A percentile compares a stretch with the other conserved stretches of the same genome.
Conservation (phyloP, 2,797 vertebrate species). For the Muscicapa comitata region DNA sequence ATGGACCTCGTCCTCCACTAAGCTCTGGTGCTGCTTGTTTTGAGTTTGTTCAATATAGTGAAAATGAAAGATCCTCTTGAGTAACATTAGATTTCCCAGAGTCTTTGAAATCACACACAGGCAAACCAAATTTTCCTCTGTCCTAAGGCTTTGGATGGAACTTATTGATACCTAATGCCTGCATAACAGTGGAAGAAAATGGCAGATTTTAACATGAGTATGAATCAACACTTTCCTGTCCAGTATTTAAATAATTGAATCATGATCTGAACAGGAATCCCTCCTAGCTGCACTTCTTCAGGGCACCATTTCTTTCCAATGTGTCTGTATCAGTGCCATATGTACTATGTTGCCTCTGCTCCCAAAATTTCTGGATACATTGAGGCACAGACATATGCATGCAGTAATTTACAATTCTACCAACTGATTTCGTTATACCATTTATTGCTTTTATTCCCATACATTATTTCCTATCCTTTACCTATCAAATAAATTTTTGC, state of each 20-base stretch:
- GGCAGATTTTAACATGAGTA: neutral
- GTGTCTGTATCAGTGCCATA: neutral
- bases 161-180: neutral
- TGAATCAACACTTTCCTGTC: neutral
- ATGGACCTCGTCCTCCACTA: neutral
- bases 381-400: neutral
- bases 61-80: neutral
- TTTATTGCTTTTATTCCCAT: neutral
- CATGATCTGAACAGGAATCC: neutral
- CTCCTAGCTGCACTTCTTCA: neutral
- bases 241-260: neutral
- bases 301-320: neutral
- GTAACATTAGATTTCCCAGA: neutral
- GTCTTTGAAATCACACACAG: neutral
- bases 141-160: neutral
- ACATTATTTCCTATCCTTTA: neutral
- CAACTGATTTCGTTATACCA: neutral
- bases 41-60: neutral
- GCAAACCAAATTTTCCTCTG: neutral
- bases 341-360: neutral
- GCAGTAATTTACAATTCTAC: neutral
- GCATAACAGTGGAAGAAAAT: neutral
- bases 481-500: neutral
- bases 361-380: neutral
- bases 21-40: neutral